Percentiles rank a stretch among this genome's conserved stretches.
Evolutionary conservation across 2,113 vertebrate genomes (phyloP).

Genomic region (Polypterus bichir): DNA sequence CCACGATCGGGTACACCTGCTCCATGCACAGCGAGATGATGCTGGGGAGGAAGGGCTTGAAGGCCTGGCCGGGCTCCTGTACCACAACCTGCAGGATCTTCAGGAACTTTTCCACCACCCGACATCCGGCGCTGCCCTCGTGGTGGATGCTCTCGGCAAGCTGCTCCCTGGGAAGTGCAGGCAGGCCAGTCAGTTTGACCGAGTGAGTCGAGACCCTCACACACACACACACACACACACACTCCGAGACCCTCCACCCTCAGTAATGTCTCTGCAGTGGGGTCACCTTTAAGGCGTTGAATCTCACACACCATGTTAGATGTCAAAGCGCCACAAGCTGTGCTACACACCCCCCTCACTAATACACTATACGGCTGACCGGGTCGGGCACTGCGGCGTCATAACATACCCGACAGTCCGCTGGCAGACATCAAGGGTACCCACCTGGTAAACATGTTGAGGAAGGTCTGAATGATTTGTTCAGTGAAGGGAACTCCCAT

Average conservation of each 20-base stretch:
- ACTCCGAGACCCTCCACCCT: neutral
- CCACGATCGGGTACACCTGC: slow-evolving; percentile 93
- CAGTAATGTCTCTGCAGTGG: neutral
- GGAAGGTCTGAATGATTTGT: slow-evolving; percentile 94
- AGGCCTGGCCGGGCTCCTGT: slow-evolving; percentile 89
- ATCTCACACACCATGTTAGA: too few relatives aligned
- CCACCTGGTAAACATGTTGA: slow-evolving; percentile 97
- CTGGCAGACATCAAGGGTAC: too few relatives aligned
- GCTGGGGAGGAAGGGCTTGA: slow-evolving; percentile 89
- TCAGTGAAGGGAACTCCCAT: slow-evolving; percentile 96
- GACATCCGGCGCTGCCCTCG: slow-evolving; percentile 84
- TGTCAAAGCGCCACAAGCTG: too few relatives aligned
- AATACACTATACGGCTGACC: too few relatives aligned
- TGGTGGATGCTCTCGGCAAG: slow-evolving; percentile 89
- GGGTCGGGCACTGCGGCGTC: too few relatives aligned
- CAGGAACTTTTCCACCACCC: slow-evolving; percentile 91
- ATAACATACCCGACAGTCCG: too few relatives aligned
- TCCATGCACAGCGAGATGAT: slow-evolving; percentile 94
- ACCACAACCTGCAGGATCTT: slow-evolving; percentile 96
- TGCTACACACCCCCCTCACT: too few relatives aligned
- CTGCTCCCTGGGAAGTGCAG: slow-evolving; percentile 63
- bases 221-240: neutral
- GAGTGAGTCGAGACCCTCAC: neutral
- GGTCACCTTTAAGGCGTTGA: too few relatives aligned
- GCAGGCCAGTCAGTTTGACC: neutral